Conservation (phyloP, 2,888 invertebrate species). For the Melieria crassipennis region DNA sequence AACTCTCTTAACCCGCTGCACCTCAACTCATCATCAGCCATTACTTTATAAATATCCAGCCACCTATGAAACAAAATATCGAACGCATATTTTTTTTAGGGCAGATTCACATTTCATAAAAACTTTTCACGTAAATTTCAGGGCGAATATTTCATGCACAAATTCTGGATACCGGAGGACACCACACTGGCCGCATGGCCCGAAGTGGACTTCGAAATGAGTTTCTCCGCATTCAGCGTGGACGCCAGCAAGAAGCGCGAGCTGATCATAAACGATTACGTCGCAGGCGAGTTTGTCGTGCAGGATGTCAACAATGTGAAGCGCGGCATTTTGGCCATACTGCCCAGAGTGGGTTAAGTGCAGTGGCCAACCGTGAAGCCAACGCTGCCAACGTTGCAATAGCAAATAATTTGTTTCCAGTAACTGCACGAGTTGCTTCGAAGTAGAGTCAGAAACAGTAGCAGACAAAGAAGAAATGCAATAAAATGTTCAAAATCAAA, state of each 20-base stretch:
- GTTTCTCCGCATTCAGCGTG: slow-evolving; percentile 47
- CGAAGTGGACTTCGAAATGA: slow-evolving; percentile 55
- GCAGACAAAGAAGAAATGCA: too few species aligned
- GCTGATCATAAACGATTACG: slow-evolving; percentile 54
- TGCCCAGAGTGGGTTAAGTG: slow-evolving; percentile 50
- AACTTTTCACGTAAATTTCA: slow-evolving; percentile 50
- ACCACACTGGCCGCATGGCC: slow-evolving; percentile 53
- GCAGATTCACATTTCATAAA: slow-evolving; percentile 42
- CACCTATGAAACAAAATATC: not conserved
- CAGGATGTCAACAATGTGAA: slow-evolving; percentile 55
- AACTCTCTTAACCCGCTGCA: not conserved
- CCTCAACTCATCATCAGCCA: too few species aligned
- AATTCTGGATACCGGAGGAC: slow-evolving; percentile 63
- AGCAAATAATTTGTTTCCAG: too few species aligned
- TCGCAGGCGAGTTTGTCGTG: slow-evolving; percentile 52
- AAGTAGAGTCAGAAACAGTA: too few species aligned
- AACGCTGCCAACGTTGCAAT: too few species aligned
- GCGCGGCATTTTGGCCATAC: slow-evolving; percentile 52
- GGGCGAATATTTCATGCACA: slow-evolving; percentile 58
- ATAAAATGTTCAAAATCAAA: too few species aligned
- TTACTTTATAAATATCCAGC: not conserved
- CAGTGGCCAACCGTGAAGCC: too few species aligned
- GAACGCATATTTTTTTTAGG: slow-evolving; percentile 39
- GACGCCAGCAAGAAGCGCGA: slow-evolving; percentile 54
- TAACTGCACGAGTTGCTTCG: too few species aligned